Conservation (phyloP, 2,888 invertebrate genomes). For the Limnephilus auricula region DNA sequence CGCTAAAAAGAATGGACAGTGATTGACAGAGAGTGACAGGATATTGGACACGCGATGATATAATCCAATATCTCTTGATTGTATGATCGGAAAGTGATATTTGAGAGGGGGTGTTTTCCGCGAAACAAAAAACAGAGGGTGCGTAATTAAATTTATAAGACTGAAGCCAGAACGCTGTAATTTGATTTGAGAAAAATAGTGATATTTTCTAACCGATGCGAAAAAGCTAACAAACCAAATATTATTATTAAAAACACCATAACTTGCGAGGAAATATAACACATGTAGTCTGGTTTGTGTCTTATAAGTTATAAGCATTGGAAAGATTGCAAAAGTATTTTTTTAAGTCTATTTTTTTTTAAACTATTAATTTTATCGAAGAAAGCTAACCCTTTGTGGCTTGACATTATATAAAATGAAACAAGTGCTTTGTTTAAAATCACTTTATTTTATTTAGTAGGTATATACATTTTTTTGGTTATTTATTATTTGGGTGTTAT, state of each 20-base stretch:
- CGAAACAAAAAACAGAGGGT: slow-evolving; percentile 42
- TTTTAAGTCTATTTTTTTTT: not conserved
- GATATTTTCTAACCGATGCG: not conserved
- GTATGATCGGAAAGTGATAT: slow-evolving; percentile 61
- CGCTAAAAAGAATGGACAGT: slow-evolving; percentile 51
- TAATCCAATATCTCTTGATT: slow-evolving; percentile 63
- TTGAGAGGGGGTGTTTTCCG: slow-evolving; percentile 57
- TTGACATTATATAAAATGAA: too few species aligned
- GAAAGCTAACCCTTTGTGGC: too few species aligned
- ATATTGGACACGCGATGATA: slow-evolving; percentile 66
- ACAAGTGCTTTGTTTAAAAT: too few species aligned
- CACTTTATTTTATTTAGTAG: too few species aligned
- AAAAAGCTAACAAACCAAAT: not conserved
- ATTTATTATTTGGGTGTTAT: too few species aligned
- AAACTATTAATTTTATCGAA: too few species aligned
- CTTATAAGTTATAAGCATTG: not conserved
- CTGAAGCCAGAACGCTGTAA: slow-evolving; percentile 12
- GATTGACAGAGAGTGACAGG: slow-evolving; percentile 65
- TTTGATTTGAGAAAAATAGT: slow-evolving; percentile 2
- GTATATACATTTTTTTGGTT: too few species aligned
- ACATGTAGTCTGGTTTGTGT: too few species aligned
- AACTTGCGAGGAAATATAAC: not conserved
- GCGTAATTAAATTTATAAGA: slow-evolving; percentile 56
- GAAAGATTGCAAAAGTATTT: not conserved
- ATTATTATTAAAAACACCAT: not conserved